phyloP scores from a whole-genome alignment of 2,888 invertebrate genomes.

The Torymus auratus region DNA sequence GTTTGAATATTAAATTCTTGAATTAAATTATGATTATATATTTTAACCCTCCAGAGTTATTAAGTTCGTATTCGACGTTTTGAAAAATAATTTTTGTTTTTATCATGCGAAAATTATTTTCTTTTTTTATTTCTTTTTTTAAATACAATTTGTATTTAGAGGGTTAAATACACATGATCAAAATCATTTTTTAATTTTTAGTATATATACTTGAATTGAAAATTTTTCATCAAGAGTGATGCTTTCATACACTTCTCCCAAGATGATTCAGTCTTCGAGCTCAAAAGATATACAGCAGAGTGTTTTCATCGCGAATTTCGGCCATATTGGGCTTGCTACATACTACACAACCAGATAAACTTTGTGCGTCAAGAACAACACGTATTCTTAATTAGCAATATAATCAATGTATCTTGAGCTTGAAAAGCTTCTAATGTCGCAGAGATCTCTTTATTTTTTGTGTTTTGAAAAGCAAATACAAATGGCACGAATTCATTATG shows the following conservation, averaged over 20 bases:
- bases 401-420: slow-evolving; percentile 15
- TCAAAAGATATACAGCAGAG: slow-evolving; percentile 27
- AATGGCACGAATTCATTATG: slow-evolving; percentile 38
- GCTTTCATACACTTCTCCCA: too few relatives aligned
- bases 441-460: slow-evolving; percentile 19
- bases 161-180: neutral
- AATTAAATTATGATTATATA: too few relatives aligned
- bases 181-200: too few relatives aligned
- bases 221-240: too few relatives aligned
- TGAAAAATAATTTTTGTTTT: too few relatives aligned
- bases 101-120: too few relatives aligned
- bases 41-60: too few relatives aligned
- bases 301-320: slow-evolving; percentile 54
- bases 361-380: slow-evolving; percentile 62
- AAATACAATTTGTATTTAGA: slow-evolving; percentile 7
- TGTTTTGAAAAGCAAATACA: slow-evolving; percentile 11
- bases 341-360: slow-evolving; percentile 61
- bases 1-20: too few relatives aligned
- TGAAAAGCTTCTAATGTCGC: slow-evolving; percentile 18
- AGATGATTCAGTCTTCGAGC: slow-evolving; percentile 48
- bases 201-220: too few relatives aligned
- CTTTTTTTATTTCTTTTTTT: too few relatives aligned
- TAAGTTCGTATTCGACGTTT: too few relatives aligned
- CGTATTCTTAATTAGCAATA: slow-evolving; percentile 39
- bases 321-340: slow-evolving; percentile 58